Evolutionary conservation across 1,140 invertebrate species (phyloP).

Genomic region (Vollenhovia emeryi): DNA sequence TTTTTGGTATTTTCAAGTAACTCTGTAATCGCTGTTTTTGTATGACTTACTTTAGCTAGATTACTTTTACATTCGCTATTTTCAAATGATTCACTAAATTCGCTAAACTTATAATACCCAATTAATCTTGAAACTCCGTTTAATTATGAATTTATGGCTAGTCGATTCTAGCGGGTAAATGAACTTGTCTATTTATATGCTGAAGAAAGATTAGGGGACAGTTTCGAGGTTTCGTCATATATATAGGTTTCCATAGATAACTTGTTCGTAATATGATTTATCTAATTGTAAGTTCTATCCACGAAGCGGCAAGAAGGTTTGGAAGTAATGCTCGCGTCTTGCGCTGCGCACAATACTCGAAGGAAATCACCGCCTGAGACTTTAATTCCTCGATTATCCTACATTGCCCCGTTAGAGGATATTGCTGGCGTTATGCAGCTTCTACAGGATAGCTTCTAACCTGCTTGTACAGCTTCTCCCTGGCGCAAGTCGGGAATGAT

Average conservation of each 20-base stretch:
- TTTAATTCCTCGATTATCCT: constrained; percentile 84
- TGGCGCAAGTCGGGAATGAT: background rate
- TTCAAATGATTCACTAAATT: background rate
- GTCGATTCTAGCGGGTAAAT: background rate
- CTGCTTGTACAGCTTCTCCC: constrained; percentile 32
- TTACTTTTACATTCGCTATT: background rate
- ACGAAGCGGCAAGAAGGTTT: constrained; percentile 37
- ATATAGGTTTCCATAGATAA: background rate
- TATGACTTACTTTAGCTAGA: background rate
- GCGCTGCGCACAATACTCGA: constrained; percentile 65
- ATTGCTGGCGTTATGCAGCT: constrained; percentile 76
- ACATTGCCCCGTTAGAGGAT: constrained; percentile 80
- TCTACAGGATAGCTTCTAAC: constrained; percentile 35
- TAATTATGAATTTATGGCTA: background rate
- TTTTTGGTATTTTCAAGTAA: background rate
- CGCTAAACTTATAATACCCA: background rate
- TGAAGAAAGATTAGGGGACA: background rate
- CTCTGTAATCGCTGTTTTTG: background rate
- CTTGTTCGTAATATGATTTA: constrained; percentile 34
- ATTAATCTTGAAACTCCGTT: background rate
- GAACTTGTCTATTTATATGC: background rate
- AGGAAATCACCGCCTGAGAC: constrained; percentile 81
- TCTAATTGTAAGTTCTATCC: constrained; percentile 46
- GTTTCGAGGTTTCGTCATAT: background rate
- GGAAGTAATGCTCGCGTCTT: constrained; percentile 38